phyloP scores from a whole-genome alignment of 1,140 invertebrate species.

The Drosophila teissieri region DNA sequence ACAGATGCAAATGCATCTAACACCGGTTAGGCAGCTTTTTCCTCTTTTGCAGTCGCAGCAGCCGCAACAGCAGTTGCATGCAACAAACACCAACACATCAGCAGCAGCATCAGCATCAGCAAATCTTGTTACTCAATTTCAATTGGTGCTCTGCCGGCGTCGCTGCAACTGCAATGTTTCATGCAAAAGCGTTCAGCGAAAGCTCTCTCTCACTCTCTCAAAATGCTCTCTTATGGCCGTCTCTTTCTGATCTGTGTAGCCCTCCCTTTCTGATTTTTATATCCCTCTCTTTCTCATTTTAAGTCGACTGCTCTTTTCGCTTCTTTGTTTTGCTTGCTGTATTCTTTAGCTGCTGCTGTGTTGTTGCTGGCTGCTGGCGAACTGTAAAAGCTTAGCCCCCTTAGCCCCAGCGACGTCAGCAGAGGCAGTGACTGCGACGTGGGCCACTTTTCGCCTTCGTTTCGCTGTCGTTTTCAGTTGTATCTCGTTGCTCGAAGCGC shows the following conservation, averaged over 20 bases:
- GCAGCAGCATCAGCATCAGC: conserved; percentile 31
- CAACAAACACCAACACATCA: conserved; percentile 31
- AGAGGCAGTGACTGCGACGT: conserved; percentile 8
- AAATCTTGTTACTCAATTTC: conserved; percentile 81
- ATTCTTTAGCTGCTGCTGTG: conserved; percentile 58
- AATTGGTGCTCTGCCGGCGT: conserved; percentile 69
- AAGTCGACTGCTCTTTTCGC: conserved; percentile 55
- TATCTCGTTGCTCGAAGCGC: conserved; percentile 77
- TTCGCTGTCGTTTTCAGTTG: conserved; percentile 79
- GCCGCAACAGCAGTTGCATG: conserved; percentile 63
- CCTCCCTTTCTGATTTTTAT: not conserved
- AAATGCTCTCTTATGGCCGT: conserved; percentile 2
- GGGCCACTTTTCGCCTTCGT: conserved; percentile 56
- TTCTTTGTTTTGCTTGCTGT: conserved; percentile 80
- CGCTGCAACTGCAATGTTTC: conserved; percentile 61
- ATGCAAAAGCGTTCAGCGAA: conserved; percentile 52
- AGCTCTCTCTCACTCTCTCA: conserved; percentile 43
- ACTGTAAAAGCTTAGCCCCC: too few species aligned
- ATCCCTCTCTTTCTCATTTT: not conserved
- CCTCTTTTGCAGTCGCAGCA: conserved; percentile 23
- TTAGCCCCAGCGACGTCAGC: conserved; percentile 3
- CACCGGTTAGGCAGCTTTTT: conserved; percentile 77
- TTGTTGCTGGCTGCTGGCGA: conserved; percentile 7
- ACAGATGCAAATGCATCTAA: conserved; percentile 80
- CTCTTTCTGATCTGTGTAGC: not conserved